These are phyloP conservation scores for Geococcyx californianus DNA, from an alignment of 2,113 vertebrate species.

Conservation along the genomic window DNA sequence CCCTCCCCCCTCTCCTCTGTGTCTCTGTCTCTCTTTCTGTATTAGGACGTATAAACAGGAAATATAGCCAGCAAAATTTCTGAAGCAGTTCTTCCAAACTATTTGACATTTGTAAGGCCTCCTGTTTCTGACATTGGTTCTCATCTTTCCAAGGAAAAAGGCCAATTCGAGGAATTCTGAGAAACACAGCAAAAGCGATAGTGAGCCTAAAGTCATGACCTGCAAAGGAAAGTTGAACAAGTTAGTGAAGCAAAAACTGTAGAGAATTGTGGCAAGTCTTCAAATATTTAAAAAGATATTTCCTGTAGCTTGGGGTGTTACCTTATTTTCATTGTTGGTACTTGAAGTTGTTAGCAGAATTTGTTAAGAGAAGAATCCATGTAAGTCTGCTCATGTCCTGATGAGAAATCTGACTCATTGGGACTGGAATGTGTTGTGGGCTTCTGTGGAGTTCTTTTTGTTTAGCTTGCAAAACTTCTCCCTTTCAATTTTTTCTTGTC, in stretches of 20 bases:
- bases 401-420: background rate
- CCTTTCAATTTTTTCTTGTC: background rate
- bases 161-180: background rate
- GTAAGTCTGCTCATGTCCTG: background rate
- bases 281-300: background rate
- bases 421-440: background rate
- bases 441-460: background rate
- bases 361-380: background rate
- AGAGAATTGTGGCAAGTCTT: background rate
- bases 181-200: background rate
- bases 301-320: background rate
- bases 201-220: background rate
- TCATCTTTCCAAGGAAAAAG: background rate
- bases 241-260: background rate
- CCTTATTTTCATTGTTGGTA: background rate
- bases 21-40: no score
- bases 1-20: no score
- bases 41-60: slow-evolving; percentile 20
- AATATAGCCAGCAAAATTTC: background rate
- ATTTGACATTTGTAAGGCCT: background rate
- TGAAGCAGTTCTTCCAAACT: background rate
- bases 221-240: background rate
- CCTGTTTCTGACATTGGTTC: background rate
- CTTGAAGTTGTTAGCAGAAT: background rate
- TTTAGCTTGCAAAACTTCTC: background rate